phyloP scores from a whole-genome alignment of 2,113 vertebrate genomes.

The Gulo gulo region DNA sequence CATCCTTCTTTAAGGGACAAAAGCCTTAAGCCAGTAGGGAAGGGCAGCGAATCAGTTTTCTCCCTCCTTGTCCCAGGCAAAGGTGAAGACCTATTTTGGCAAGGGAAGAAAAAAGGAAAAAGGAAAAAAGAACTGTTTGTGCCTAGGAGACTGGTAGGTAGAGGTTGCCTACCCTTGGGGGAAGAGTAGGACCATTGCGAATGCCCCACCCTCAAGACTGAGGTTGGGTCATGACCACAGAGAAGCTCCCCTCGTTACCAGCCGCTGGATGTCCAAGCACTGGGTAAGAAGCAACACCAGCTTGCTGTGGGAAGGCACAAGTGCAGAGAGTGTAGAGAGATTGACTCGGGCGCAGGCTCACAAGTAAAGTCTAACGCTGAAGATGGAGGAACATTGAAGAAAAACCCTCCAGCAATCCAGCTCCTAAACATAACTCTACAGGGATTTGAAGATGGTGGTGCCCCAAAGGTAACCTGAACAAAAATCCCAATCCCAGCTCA shows the following conservation, averaged over 20 bases:
- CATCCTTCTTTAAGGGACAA: neutral
- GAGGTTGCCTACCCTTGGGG: neutral
- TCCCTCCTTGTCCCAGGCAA: neutral
- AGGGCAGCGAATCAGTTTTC: neutral
- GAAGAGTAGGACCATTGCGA: neutral
- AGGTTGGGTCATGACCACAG: neutral
- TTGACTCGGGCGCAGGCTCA: neutral
- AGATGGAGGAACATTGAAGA: neutral
- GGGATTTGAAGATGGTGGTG: neutral
- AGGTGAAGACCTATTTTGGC: neutral
- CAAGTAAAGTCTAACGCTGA: neutral
- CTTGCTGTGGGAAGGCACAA: neutral
- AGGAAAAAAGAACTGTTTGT: neutral
- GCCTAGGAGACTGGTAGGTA: neutral
- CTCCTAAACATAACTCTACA: neutral
- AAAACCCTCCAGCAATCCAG: neutral
- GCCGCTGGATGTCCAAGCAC: neutral
- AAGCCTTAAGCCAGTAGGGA: neutral
- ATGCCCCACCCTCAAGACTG: neutral
- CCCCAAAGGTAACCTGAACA: neutral
- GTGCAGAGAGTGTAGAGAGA: neutral
- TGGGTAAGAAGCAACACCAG: neutral
- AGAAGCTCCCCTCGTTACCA: neutral
- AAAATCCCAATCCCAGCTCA: neutral
- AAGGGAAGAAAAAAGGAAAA: neutral